These are phyloP conservation scores for Collichthys lucidus DNA, from an alignment of 2,113 vertebrate genomes.

Conservation along the genomic window DNA sequence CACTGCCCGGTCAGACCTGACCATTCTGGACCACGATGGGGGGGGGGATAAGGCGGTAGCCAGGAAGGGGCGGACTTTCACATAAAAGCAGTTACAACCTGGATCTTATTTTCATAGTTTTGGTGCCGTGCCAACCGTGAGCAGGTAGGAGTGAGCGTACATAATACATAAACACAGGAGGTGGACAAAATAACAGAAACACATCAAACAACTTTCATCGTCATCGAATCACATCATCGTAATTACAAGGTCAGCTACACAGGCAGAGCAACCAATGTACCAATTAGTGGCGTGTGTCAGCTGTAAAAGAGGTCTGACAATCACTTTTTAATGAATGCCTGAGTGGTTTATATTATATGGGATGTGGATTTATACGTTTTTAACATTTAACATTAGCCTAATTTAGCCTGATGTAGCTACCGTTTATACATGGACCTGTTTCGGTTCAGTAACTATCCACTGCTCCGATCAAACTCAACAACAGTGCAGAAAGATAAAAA, in stretches of 20 bases:
- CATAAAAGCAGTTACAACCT: not conserved
- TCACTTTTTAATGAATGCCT: slow-evolving; percentile 28
- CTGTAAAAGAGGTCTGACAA: slow-evolving; percentile 43
- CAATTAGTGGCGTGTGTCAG: slow-evolving; percentile 51
- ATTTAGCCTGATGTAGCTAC: not conserved
- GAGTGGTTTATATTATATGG: not conserved
- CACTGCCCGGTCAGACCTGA: not conserved
- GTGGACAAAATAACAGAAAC: slow-evolving; percentile 17
- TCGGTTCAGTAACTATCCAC: not conserved
- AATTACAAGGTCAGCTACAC: slow-evolving; percentile 45
- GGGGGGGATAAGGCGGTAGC: not conserved
- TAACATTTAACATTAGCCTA: not conserved
- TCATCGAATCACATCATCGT: slow-evolving; percentile 16
- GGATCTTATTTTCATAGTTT: not conserved
- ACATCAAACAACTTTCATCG: slow-evolving; percentile 17
- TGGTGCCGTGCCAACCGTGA: slow-evolving; percentile 5
- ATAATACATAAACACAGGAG: not conserved
- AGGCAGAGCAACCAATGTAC: slow-evolving; percentile 13
- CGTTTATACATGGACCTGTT: not conserved
- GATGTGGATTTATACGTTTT: slow-evolving; percentile 23
- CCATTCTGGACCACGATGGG: not conserved
- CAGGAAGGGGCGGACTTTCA: not conserved
- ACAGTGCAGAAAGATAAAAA: too few relatives aligned
- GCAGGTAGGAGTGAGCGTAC: not conserved
- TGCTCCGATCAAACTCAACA: not conserved